Evolutionary conservation across 2,888 invertebrate species (phyloP).

Genomic region (Nomada fabriciana): DNA sequence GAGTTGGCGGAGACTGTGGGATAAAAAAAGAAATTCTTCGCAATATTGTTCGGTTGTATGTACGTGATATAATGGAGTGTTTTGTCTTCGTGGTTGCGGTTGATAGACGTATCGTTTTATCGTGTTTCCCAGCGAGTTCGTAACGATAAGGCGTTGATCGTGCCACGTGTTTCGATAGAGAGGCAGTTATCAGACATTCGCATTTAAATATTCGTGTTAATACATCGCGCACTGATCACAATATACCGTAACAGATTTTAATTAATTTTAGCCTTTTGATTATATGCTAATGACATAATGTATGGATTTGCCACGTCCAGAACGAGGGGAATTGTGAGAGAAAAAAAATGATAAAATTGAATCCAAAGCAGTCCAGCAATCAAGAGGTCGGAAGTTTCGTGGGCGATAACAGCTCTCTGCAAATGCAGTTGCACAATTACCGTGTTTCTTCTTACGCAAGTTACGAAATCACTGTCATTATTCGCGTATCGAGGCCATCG

Average conservation of each 20-base stretch:
- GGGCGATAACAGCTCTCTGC: slow-evolving; percentile 45
- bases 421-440: slow-evolving; percentile 60
- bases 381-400: slow-evolving; percentile 48
- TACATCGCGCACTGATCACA: too few relatives aligned
- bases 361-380: too few relatives aligned
- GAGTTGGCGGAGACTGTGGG: not conserved
- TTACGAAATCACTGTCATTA: slow-evolving; percentile 57
- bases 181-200: slow-evolving; percentile 3
- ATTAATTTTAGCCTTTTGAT: too few relatives aligned
- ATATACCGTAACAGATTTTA: too few relatives aligned
- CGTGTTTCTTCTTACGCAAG: slow-evolving; percentile 64
- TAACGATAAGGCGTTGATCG: not conserved
- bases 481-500: slow-evolving; percentile 68
- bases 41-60: not conserved
- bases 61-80: not conserved
- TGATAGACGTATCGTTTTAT: not conserved
- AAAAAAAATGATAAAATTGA: too few relatives aligned
- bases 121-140: not conserved
- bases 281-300: too few relatives aligned
- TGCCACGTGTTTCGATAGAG: not conserved
- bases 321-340: too few relatives aligned
- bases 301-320: too few relatives aligned
- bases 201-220: not conserved
- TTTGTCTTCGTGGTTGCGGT: not conserved
- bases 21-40: not conserved